Base-by-base conservation (phyloP, 2,888 invertebrate species). In the Eutolmus rufibarbis region DNA sequence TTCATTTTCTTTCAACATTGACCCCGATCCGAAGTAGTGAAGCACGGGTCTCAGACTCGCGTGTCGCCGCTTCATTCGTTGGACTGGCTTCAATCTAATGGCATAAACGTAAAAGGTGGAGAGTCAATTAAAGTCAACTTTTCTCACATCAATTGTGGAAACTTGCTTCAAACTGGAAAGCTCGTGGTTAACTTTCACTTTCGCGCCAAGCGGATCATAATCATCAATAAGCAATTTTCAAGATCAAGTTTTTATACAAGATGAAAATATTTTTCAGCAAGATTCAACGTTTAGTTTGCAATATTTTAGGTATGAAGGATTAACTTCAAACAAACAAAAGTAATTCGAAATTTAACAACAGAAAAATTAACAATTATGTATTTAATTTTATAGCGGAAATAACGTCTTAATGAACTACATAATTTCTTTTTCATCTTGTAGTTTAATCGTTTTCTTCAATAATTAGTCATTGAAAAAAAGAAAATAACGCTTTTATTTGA, bases 1-100 rank as follows among this genome's bases (percentile, higher is more conserved):
- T 82, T 57, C 19, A 34, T 34, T 82, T 82, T 82, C 82, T 66
- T 82, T 66, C 82, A 82, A 57, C 82, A 82, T 82, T 66, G 82
- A 82, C 82, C 82, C 40, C 82, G 66, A 66, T 82, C 57, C 19
- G 23, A 28, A 79, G 12, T 14, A 7, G 23, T 19, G 23, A 23
- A 3, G 78, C 46, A 19, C 78, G 23, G 40, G 78, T 19, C 31
- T 19, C 8, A 76, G 76, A 34, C 76, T 34, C 76, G n/a, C 37
- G 31, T 16, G 37, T 19, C 34, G 19, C 9, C 16, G 16, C 40
- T 76, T 34, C 31, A 76, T 34, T 8, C 16, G 40, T 14, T 34
- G 7, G 28, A 76, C 37, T 4, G 2, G 4, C 28, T 57, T 66
- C 19, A 14, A 82, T 82, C 82, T 82, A 57, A 57, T 82, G 66